phyloP scores from a whole-genome alignment of 1,140 invertebrate species.

The Archegozetes longisetosus region DNA sequence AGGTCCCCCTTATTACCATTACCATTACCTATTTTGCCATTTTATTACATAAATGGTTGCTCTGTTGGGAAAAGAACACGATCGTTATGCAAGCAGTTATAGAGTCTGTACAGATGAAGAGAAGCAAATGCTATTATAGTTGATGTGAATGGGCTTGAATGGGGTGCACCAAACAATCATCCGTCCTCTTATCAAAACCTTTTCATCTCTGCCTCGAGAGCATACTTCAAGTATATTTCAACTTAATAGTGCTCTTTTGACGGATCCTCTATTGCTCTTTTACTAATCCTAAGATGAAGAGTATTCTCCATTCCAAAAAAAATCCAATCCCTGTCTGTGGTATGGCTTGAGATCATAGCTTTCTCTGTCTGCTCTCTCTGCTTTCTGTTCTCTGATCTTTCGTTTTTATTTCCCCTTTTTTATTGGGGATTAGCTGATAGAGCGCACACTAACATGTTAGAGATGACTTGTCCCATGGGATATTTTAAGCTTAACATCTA shows the following conservation, averaged over 20 bases:
- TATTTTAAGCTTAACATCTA: no score
- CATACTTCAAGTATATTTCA: not conserved
- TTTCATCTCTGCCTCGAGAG: not conserved
- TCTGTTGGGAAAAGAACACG: not conserved
- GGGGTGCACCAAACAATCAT: not conserved
- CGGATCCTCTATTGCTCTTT: not conserved
- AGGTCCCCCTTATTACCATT: not conserved
- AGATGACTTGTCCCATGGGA: not conserved
- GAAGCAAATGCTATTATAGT: not conserved
- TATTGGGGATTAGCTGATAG: not conserved
- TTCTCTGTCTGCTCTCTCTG: no score
- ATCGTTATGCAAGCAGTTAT: not conserved
- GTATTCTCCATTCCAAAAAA: no score
- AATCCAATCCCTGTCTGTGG: not conserved
- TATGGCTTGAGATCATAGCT: not conserved
- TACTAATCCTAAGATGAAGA: not conserved
- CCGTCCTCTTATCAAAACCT: not conserved
- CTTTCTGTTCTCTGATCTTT: no score
- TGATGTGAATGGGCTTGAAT: not conserved
- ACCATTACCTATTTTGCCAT: not conserved
- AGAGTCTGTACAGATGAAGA: not conserved
- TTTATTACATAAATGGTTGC: not conserved
- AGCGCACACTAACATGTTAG: not conserved
- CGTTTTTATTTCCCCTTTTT: not conserved
- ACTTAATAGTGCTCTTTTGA: not conserved